phyloP scores from a whole-genome alignment of 2,113 vertebrate genomes.

The Crotophaga sulcirostris region DNA sequence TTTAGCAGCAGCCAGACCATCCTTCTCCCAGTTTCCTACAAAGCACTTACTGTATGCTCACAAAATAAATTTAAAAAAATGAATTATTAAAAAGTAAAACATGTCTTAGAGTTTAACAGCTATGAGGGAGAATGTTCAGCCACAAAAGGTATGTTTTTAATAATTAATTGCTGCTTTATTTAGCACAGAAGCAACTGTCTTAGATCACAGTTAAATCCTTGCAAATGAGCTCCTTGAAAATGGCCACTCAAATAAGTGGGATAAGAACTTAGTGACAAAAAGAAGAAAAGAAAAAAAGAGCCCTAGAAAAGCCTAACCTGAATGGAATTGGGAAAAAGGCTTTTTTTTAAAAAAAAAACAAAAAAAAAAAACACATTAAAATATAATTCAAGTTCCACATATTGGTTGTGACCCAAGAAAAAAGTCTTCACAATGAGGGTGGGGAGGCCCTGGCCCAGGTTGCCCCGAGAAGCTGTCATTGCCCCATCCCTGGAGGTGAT shows the following conservation, averaged over 20 bases:
- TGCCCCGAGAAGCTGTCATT: no score
- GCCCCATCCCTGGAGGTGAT: no score
- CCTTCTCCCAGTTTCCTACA: not conserved
- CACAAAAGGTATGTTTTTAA: slow-evolving; percentile 64
- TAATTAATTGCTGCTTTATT: slow-evolving; percentile 66
- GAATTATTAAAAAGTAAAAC: slow-evolving; percentile 64
- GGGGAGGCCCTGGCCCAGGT: no score
- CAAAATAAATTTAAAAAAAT: slow-evolving; percentile 42
- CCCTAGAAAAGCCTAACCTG: not conserved
- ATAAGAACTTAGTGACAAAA: not conserved
- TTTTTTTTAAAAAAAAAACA: not conserved
- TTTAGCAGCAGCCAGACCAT: not conserved
- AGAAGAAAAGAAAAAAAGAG: not conserved
- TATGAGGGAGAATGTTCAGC: not conserved
- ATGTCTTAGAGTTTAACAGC: slow-evolving; percentile 40
- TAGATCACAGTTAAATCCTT: slow-evolving; percentile 45
- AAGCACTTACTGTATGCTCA: slow-evolving; percentile 2
- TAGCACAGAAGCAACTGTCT: slow-evolving; percentile 42
- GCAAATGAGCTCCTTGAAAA: not conserved
- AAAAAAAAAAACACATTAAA: not conserved
- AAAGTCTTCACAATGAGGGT: no score
- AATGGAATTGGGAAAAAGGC: not conserved
- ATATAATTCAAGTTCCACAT: not conserved
- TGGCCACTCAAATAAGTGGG: not conserved
- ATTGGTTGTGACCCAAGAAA: not conserved